Percentiles rank a stretch among this genome's conserved stretches.
Evolutionary conservation across 2,113 vertebrate species (phyloP).

Genomic region (Colius striatus): DNA sequence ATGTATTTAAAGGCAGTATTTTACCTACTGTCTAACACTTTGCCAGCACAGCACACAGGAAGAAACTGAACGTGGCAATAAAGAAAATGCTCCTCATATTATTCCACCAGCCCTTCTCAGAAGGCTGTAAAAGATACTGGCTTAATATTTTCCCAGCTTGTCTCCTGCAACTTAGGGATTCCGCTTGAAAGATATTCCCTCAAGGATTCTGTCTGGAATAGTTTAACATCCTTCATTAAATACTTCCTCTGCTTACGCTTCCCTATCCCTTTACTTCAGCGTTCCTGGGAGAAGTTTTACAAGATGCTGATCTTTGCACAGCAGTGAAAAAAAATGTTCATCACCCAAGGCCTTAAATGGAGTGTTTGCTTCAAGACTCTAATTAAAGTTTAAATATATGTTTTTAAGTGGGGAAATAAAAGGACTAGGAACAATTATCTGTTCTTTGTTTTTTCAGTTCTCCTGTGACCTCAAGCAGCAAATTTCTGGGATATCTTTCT

Average conservation of each 20-base stretch:
- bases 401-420: conserved; percentile 12
- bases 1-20: not conserved
- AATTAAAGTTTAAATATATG: conserved; percentile 17
- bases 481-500: not conserved
- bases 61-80: not conserved
- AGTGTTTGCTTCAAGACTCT: not conserved
- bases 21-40: not conserved
- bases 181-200: conserved; percentile 21
- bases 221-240: conserved; percentile 13
- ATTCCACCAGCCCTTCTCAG: not conserved
- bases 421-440: not conserved
- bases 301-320: not conserved
- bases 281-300: conserved; percentile 15
- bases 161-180: not conserved
- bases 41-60: not conserved
- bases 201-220: conserved; percentile 2
- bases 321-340: not conserved
- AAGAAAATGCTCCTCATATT: not conserved
- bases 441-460: not conserved
- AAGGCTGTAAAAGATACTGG: not conserved
- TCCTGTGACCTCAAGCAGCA: not conserved
- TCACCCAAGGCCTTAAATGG: not conserved
- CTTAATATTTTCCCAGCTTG: conserved; percentile 35
- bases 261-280: not conserved
- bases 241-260: conserved; percentile 1